phyloP scores from a whole-genome alignment of 1,140 invertebrate genomes.

The Maniola jurtina region DNA sequence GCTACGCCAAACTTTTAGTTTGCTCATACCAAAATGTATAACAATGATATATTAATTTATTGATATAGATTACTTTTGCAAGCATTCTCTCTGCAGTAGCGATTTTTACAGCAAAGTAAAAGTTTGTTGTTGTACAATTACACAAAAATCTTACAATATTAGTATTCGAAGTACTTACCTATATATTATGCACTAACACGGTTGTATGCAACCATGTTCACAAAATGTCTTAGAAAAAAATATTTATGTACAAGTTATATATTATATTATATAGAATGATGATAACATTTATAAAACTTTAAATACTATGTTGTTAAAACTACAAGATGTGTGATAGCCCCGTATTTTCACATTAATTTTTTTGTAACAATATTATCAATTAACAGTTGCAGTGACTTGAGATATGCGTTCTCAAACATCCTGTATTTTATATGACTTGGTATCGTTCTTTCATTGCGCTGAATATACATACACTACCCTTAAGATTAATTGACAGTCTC shows the following conservation, averaged over 20 bases:
- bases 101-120: neutral
- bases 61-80: too few relatives aligned
- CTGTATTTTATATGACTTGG: neutral
- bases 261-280: neutral
- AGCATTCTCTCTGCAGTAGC: too few relatives aligned
- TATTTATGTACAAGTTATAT: neutral
- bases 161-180: neutral
- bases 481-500: neutral
- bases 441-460: neutral
- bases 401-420: neutral
- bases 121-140: neutral
- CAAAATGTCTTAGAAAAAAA: neutral
- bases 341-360: too few relatives aligned
- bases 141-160: neutral
- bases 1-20: too few relatives aligned
- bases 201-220: neutral
- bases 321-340: neutral
- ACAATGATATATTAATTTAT: too few relatives aligned
- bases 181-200: neutral
- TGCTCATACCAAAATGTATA: too few relatives aligned
- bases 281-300: neutral
- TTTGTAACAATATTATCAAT: too few relatives aligned
- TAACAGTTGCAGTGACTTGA: neutral
- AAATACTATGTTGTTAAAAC: neutral
- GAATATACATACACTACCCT: neutral